Percentiles rank a stretch among this genome's conserved stretches.
Evolutionary conservation across 2,797 vertebrate genomes (phyloP).

Genomic region (Stomatorhinus walkeri): DNA sequence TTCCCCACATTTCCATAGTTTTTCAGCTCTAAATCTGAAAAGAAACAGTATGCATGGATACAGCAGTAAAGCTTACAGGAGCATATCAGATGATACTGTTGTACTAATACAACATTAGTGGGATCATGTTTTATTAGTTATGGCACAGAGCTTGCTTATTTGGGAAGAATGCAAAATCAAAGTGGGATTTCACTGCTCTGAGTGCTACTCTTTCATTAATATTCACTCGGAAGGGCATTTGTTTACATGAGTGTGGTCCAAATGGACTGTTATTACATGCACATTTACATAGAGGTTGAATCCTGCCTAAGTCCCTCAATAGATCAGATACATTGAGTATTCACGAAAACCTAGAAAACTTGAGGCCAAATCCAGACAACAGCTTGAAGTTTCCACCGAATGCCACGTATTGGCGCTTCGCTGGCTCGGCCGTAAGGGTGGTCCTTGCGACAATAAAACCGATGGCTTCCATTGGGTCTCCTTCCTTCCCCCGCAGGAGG

Average conservation of each 20-base stretch:
- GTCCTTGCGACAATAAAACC: neutral
- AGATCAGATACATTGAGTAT: neutral
- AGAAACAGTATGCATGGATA: neutral
- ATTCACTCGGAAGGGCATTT: neutral
- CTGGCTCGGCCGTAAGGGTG: neutral
- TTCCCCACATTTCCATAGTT: neutral
- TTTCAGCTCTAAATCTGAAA: neutral
- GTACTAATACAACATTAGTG: neutral
- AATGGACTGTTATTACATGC: neutral
- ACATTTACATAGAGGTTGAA: neutral
- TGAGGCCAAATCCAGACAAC: neutral
- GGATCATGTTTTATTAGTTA: neutral
- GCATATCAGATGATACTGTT: neutral
- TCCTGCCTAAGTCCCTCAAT: neutral
- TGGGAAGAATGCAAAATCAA: neutral
- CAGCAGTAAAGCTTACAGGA: neutral
- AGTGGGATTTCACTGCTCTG: neutral
- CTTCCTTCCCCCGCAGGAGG: neutral
- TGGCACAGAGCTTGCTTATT: slow-evolving; percentile 5
- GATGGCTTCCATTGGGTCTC: neutral
- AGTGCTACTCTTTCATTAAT: neutral
- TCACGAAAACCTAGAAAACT: neutral
- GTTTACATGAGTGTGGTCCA: neutral
- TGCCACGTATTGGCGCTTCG: neutral
- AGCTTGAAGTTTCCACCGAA: neutral